phyloP scores from a whole-genome alignment of 2,888 invertebrate genomes.

The Nephrotoma appendiculata region DNA sequence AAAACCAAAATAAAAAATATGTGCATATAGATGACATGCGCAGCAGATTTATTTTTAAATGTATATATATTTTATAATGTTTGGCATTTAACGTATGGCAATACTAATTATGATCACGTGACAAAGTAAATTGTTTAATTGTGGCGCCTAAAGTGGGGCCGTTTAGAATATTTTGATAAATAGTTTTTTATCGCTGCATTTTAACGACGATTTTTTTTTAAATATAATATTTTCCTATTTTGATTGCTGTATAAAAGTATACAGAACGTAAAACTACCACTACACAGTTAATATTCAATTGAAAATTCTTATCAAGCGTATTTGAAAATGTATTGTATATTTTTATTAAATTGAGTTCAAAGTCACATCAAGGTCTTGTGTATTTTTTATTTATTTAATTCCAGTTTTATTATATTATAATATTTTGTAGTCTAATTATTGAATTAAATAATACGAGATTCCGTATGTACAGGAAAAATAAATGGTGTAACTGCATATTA shows the following conservation, averaged over 20 bases:
- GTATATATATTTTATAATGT: background rate
- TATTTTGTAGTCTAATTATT: background rate
- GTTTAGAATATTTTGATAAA: background rate
- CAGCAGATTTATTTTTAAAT: background rate
- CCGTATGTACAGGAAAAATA: background rate
- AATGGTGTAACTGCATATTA: background rate
- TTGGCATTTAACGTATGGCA: background rate
- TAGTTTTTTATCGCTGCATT: background rate
- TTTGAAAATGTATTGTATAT: background rate
- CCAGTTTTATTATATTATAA: background rate
- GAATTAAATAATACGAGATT: background rate
- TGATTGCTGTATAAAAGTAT: background rate
- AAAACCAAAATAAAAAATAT: background rate
- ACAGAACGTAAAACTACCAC: background rate
- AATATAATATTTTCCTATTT: background rate
- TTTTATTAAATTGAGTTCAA: slow-evolving; percentile 4
- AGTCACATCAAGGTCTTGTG: slow-evolving; percentile 5
- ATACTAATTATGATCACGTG: background rate
- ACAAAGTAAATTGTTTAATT: background rate
- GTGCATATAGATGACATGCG: background rate
- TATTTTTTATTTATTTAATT: background rate
- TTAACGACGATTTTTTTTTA: background rate
- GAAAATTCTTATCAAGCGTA: background rate
- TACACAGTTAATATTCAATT: background rate
- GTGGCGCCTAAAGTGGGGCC: background rate